Evolutionary conservation across 2,113 vertebrate species (phyloP).

Genomic region (Oncorhynchus tshawytscha): DNA sequence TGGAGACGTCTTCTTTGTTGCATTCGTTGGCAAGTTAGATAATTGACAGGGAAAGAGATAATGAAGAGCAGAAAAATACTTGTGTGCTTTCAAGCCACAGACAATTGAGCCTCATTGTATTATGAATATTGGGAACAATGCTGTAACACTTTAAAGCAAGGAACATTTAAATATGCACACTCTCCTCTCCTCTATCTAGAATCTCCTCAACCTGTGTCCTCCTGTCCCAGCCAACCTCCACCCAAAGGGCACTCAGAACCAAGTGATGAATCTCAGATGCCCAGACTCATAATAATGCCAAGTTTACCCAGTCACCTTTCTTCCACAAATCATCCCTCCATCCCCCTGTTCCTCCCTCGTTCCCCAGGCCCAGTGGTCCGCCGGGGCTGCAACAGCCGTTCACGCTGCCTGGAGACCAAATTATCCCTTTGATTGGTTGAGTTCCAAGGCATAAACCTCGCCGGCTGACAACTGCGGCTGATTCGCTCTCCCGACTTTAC

Average conservation of each 20-base stretch:
- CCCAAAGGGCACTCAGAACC: constrained; percentile 37
- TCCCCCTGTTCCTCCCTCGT: neutral
- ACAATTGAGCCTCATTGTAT: constrained; percentile 1
- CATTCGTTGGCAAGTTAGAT: neutral
- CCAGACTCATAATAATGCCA: constrained; percentile 38
- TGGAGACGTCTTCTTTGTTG: neutral
- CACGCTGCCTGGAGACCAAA: constrained; percentile 43
- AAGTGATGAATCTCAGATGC: constrained; percentile 48
- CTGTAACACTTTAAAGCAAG: no score
- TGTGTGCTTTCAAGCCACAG: neutral
- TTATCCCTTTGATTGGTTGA: constrained; percentile 53
- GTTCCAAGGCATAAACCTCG: constrained; percentile 46
- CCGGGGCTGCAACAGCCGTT: constrained; percentile 21
- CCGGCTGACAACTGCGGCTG: constrained; percentile 19
- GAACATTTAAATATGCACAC: neutral
- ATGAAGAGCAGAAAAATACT: neutral
- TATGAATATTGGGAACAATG: constrained; percentile 1
- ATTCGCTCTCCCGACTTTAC: constrained; percentile 31
- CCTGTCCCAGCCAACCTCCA: constrained; percentile 16
- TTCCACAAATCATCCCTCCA: constrained; percentile 37
- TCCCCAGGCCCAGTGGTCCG: constrained; percentile 8
- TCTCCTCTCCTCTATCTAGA: neutral
- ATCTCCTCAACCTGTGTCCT: constrained; percentile 6
- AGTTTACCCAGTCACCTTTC: neutral
- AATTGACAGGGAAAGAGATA: neutral